Conservation (phyloP, 2,888 invertebrate genomes). For the Unio pictorum region DNA sequence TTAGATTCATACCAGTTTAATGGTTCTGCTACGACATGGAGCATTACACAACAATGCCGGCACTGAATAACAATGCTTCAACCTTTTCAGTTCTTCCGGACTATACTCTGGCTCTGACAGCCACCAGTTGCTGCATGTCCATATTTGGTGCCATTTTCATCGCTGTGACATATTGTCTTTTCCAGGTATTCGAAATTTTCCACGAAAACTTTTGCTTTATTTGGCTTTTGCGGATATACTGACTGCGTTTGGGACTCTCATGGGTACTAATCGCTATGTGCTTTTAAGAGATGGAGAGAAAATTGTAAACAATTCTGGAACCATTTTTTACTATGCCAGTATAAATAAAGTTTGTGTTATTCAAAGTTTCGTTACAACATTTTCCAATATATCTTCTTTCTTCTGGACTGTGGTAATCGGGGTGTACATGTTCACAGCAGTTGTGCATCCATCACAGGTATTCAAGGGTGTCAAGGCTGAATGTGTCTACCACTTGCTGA, state of each 20-base stretch:
- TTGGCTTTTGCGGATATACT: slow-evolving; percentile 14
- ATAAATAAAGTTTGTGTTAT: slow-evolving; percentile 19
- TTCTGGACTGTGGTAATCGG: slow-evolving; percentile 29
- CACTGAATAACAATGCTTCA: no score
- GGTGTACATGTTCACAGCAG: slow-evolving; percentile 15
- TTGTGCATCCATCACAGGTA: slow-evolving; percentile 6
- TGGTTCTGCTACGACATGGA: no score
- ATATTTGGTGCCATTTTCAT: slow-evolving; percentile 15
- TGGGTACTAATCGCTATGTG: slow-evolving; percentile 11
- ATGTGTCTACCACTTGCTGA: slow-evolving; percentile 5
- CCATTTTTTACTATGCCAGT: background rate
- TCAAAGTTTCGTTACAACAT: slow-evolving; percentile 32
- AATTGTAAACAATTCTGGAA: no score
- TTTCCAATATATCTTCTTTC: slow-evolving; percentile 30
- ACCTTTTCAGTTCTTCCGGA: background rate
- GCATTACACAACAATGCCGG: no score
- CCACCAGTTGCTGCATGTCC: slow-evolving; percentile 8
- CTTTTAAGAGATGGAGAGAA: background rate
- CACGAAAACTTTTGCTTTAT: slow-evolving; percentile 14
- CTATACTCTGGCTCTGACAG: slow-evolving; percentile 5
- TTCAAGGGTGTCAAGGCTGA: slow-evolving; percentile 1
- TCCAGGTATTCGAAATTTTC: slow-evolving; percentile 1
- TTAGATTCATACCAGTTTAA: no score
- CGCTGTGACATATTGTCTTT: slow-evolving; percentile 11
- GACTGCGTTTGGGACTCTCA: slow-evolving; percentile 7